Conservation (phyloP, 2,797 vertebrate genomes). For the Paedocypris micromegethes region DNA sequence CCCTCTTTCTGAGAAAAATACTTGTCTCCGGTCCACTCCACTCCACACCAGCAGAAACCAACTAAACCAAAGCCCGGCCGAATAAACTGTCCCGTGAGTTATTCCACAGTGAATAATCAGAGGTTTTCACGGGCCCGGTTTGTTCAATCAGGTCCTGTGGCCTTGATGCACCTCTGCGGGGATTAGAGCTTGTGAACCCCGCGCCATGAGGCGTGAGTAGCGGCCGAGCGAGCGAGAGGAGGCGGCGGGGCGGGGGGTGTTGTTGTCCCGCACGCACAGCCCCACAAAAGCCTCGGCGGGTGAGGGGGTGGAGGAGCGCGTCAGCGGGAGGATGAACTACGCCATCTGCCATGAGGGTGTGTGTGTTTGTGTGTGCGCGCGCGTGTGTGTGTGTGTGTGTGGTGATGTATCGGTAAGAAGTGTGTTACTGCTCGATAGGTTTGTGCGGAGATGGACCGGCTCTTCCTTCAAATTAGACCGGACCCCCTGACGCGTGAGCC, state of each 20-base stretch:
- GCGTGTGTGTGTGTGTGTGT: constrained; percentile 33
- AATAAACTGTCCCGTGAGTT: not conserved
- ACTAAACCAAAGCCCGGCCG: too few species aligned
- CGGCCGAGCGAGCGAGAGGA: constrained; percentile 10
- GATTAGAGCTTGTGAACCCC: constrained; percentile 24
- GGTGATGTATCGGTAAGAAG: constrained; percentile 9
- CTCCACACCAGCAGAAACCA: too few species aligned
- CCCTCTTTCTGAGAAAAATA: too few species aligned
- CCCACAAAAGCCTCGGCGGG: constrained; percentile 44
- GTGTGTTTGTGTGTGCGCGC: too few species aligned
- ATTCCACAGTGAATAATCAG: too few species aligned
- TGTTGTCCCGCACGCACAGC: constrained; percentile 36
- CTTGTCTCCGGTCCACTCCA: too few species aligned
- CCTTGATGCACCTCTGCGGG: constrained; percentile 9
- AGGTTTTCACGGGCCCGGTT: not conserved
- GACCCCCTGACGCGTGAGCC: constrained; percentile 33
- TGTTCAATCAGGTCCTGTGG: constrained; percentile 10
- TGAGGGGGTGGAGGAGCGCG: constrained; percentile 31
- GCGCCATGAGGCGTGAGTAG: constrained; percentile 21
- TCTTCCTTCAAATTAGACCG: constrained; percentile 42
- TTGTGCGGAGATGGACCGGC: constrained; percentile 35
- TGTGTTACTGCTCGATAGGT: constrained; percentile 41
- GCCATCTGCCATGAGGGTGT: constrained; percentile 47
- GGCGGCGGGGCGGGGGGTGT: constrained; percentile 26
- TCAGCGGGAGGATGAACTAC: constrained; percentile 37